Evolutionary conservation across 2,797 vertebrate genomes (phyloP).

Genomic region (Emydoidea blandingii): DNA sequence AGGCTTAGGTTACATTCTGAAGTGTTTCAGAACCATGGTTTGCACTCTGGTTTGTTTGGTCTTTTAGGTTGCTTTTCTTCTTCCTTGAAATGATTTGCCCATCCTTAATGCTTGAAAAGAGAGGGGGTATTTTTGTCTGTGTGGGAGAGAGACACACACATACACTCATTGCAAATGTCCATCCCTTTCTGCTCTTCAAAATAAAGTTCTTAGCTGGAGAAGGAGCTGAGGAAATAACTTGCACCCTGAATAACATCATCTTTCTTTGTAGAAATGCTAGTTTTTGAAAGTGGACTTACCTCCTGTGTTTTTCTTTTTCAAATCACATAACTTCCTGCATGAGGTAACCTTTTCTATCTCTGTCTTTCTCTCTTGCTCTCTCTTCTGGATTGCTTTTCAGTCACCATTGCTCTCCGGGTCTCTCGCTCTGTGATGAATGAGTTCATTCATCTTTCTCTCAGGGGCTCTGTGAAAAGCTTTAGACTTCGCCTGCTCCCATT

Average conservation of each 20-base stretch:
- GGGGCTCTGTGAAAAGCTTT: slow-evolving; percentile 83
- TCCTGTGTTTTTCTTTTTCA: slow-evolving; percentile 74
- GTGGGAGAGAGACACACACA: neutral
- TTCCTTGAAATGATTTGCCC: neutral
- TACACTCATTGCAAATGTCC: neutral
- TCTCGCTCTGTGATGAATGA: slow-evolving; percentile 84
- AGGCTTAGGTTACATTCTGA: neutral
- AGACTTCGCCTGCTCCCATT: slow-evolving; percentile 85
- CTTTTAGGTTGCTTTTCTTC: neutral
- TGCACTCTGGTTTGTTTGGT: neutral
- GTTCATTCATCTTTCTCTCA: slow-evolving; percentile 85
- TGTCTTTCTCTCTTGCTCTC: slow-evolving; percentile 59
- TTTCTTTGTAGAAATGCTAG: slow-evolving; percentile 14
- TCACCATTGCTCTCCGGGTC: slow-evolving; percentile 70
- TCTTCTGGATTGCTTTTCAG: slow-evolving; percentile 72
- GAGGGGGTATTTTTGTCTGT: neutral
- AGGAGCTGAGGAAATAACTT: slow-evolving; percentile 19
- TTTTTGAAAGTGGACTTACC: slow-evolving; percentile 48
- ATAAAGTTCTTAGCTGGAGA: neutral
- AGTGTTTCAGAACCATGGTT: neutral
- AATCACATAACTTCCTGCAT: slow-evolving; percentile 79
- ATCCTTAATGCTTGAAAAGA: neutral
- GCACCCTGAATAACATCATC: slow-evolving; percentile 6
- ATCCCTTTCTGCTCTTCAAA: neutral
- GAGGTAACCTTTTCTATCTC: slow-evolving; percentile 76